Conservation (phyloP, 2,888 invertebrate genomes). For the Sialis fuliginosa region DNA sequence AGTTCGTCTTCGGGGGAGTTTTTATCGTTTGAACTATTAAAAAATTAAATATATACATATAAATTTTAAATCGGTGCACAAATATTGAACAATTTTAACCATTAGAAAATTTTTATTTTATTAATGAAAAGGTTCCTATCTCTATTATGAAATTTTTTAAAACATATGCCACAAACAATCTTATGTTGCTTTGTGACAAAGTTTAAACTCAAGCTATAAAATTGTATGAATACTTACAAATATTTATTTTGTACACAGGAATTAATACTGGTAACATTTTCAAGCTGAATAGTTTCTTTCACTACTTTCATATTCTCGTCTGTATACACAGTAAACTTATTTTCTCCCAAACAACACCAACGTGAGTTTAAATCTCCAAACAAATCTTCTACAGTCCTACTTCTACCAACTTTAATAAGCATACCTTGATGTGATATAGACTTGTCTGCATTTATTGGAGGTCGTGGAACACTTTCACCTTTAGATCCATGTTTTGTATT, state of each 20-base stretch:
- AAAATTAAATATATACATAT: too few relatives aligned
- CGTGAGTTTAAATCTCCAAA: slow-evolving; percentile 60
- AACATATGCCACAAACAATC: too few relatives aligned
- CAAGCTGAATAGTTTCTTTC: slow-evolving; percentile 52
- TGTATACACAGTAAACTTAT: slow-evolving; percentile 52
- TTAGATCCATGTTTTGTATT: slow-evolving; percentile 11
- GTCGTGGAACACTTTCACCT: slow-evolving; percentile 28
- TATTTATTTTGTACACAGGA: slow-evolving; percentile 35
- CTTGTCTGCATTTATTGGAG: slow-evolving; percentile 27
- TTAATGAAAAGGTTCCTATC: too few relatives aligned
- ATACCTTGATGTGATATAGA: slow-evolving; percentile 39
- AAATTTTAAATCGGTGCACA: too few relatives aligned
- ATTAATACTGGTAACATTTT: slow-evolving; percentile 45
- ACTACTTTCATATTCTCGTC: slow-evolving; percentile 50
- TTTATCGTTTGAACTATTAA: neutral
- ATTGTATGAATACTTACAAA: slow-evolving; percentile 20
- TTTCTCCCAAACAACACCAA: slow-evolving; percentile 52
- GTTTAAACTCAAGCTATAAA: neutral
- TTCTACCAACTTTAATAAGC: slow-evolving; percentile 36
- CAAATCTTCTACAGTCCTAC: slow-evolving; percentile 48
- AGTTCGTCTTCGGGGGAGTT: slow-evolving; percentile 32
- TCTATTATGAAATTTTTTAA: too few relatives aligned
- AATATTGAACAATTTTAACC: too few relatives aligned
- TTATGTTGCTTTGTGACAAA: too few relatives aligned
- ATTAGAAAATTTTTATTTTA: too few relatives aligned